These are phyloP conservation scores for Rhadinocentrus ornatus DNA, from an alignment of 2,797 vertebrate species.

Conservation along the genomic window DNA sequence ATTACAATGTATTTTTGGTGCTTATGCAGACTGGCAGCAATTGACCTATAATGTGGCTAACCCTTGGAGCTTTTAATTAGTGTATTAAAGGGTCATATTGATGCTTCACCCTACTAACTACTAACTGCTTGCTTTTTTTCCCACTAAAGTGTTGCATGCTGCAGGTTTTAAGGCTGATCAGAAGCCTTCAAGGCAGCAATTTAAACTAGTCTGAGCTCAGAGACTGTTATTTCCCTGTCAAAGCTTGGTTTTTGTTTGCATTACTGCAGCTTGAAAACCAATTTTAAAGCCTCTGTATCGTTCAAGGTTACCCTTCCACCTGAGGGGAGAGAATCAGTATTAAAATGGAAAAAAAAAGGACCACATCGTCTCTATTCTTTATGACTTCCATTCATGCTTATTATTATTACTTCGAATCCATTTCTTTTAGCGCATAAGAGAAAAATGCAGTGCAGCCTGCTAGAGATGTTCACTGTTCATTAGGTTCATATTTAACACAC, in stretches of 20 bases:
- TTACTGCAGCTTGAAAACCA: not conserved
- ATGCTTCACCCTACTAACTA: conserved; percentile 16
- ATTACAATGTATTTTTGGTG: not conserved
- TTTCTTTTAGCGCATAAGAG: not conserved
- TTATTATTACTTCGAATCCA: not conserved
- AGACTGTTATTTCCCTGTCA: not conserved
- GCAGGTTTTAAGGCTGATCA: not conserved
- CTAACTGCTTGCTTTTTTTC: conserved; percentile 14
- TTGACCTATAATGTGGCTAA: not conserved
- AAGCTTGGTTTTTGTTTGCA: conserved; percentile 1
- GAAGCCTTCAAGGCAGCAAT: not conserved
- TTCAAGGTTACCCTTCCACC: conserved; percentile 9
- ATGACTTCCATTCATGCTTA: not conserved
- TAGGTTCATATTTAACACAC: too few species aligned
- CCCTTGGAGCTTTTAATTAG: conserved; percentile 3
- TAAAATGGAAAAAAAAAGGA: not conserved
- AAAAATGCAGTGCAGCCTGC: not conserved
- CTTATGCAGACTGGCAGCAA: not conserved
- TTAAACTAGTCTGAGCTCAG: not conserved
- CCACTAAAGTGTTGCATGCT: not conserved
- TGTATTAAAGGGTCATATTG: conserved; percentile 24
- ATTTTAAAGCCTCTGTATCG: not conserved
- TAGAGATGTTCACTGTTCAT: not conserved
- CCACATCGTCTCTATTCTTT: not conserved
- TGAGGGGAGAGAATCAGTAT: not conserved